A percentile compares a stretch with the other conserved stretches of the same genome.
These are phyloP conservation scores for Elegia similella DNA, from an alignment of 2,888 invertebrate genomes.

Conservation along the genomic window DNA sequence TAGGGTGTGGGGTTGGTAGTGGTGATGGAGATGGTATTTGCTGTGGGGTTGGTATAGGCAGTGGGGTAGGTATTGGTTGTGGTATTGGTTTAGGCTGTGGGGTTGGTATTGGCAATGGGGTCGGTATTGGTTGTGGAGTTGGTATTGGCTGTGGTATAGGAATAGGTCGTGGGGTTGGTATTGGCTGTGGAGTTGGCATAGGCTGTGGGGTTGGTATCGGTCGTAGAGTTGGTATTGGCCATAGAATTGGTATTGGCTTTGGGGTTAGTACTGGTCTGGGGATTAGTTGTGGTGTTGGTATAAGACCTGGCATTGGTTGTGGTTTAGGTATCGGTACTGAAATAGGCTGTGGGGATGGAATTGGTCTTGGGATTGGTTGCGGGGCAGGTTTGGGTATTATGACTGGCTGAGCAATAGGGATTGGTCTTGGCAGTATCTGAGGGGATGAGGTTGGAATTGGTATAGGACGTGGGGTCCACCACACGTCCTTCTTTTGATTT, in stretches of 20 bases:
- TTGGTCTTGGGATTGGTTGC: neutral
- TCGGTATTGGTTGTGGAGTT: neutral
- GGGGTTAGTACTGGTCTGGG: too few species aligned
- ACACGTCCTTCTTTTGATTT: too few species aligned
- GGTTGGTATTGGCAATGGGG: neutral
- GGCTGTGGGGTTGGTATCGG: neutral
- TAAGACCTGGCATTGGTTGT: too few species aligned
- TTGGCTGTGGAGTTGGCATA: neutral
- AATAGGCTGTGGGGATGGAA: too few species aligned
- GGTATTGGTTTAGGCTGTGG: neutral
- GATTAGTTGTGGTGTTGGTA: too few species aligned
- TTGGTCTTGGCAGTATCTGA: slow-evolving; percentile 5
- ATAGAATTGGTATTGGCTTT: too few species aligned
- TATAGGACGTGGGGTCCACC: too few species aligned
- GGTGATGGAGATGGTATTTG: too few species aligned
- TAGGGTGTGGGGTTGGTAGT: too few species aligned
- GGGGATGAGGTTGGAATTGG: neutral
- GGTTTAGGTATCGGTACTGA: too few species aligned
- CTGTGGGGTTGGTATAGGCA: neutral
- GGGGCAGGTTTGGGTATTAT: neutral
- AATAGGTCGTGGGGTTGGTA: too few species aligned
- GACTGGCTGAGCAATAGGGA: neutral
- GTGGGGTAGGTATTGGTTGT: neutral
- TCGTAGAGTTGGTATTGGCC: too few species aligned
- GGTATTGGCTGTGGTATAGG: neutral